Evolutionary conservation across 1,140 invertebrate genomes (phyloP).

Genomic region (Mamestra configurata): DNA sequence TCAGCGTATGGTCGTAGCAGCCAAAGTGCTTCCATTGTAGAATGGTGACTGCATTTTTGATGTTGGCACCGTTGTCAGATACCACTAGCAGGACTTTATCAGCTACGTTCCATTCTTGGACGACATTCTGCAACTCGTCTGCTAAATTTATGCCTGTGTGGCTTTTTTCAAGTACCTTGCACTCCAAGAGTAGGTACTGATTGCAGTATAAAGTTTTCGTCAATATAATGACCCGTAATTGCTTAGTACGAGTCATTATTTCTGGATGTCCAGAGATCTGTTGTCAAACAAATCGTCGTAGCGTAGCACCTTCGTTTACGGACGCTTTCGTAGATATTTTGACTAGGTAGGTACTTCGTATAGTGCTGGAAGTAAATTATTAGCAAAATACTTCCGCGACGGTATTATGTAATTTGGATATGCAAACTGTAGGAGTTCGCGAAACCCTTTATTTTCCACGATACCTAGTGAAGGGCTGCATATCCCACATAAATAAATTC

Average conservation of each 20-base stretch:
- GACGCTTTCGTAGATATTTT: neutral
- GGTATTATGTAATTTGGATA: conserved; percentile 45
- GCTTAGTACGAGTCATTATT: conserved; percentile 41
- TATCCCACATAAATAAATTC: conserved; percentile 17
- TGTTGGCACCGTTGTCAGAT: conserved; percentile 14
- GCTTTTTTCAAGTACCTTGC: neutral
- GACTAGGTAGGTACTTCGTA: conserved; percentile 39
- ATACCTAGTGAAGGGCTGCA: conserved; percentile 43
- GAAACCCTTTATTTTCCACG: conserved; percentile 43
- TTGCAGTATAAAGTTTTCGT: neutral
- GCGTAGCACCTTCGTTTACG: neutral
- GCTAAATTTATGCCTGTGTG: conserved; percentile 5
- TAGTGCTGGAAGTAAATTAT: conserved; percentile 42
- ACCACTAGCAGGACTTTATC: conserved; percentile 16
- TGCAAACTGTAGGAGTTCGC: conserved; percentile 19
- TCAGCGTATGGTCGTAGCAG: conserved; percentile 15
- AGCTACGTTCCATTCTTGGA: neutral
- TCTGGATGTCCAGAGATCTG: conserved; percentile 35
- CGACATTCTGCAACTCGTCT: neutral
- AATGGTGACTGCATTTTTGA: neutral
- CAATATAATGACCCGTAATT: conserved; percentile 35
- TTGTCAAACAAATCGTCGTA: conserved; percentile 21
- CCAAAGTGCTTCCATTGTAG: conserved; percentile 36
- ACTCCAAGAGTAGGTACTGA: neutral
- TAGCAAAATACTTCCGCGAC: conserved; percentile 47